These are phyloP conservation scores for Drosophila mulleri DNA, from an alignment of 2,888 invertebrate genomes.

Conservation along the genomic window DNA sequence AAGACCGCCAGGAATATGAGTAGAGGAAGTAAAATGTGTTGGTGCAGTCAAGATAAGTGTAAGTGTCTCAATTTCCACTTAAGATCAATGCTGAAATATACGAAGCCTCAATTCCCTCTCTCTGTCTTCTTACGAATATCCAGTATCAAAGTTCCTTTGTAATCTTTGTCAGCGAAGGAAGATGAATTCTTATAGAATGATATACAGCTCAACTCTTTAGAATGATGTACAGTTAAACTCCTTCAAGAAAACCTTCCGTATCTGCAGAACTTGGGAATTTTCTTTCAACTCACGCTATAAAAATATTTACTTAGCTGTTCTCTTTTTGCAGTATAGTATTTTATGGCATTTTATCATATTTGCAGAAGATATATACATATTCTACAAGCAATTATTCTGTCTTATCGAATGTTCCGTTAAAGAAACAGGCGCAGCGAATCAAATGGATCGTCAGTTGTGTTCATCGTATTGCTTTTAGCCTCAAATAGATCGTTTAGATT, in stretches of 20 bases:
- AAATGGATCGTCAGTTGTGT: not conserved
- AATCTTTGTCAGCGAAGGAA: not conserved
- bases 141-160: not conserved
- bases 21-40: not conserved
- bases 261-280: constrained; percentile 1
- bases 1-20: constrained; percentile 2
- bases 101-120: too few relatives aligned
- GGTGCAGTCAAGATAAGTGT: not conserved
- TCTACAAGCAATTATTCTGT: too few relatives aligned
- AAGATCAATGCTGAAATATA: not conserved
- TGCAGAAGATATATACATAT: not conserved
- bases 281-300: not conserved
- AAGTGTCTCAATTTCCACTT: not conserved
- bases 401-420: constrained; percentile 1
- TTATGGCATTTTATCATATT: not conserved
- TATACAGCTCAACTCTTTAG: not conserved
- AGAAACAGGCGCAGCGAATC: not conserved
- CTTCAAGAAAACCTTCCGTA: not conserved
- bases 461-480: not conserved
- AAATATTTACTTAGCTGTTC: constrained; percentile 12
- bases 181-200: not conserved
- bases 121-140: too few relatives aligned
- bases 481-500: constrained; percentile 28
- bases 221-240: not conserved
- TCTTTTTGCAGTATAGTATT: not conserved